Evolutionary conservation across 2,113 vertebrate species (phyloP), one percentile per base, ranked within the genome.

Genomic region (Hystrix brachyura): DNA sequence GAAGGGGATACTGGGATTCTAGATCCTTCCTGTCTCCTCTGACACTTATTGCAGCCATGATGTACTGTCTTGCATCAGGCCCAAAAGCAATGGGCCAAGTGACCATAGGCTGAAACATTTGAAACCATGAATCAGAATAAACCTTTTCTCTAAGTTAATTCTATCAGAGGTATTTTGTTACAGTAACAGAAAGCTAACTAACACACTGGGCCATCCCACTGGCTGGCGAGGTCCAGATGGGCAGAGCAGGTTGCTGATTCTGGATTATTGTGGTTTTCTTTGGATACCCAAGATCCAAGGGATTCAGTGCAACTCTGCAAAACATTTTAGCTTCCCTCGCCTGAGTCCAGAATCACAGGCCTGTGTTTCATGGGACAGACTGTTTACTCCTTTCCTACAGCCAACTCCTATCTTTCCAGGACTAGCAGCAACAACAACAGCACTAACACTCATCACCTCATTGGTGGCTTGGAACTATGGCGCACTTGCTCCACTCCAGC

Each of bases 361-460:
- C 23, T 29, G 13, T 55, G 69, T 71, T 55, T 82, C 67, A 43
- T 0, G 5, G 53, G 38, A 87, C 93, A 51, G 43, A 29, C 27
- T 46, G 74, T 17, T 34, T 69, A 57, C 3, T 85, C 59, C 89
- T 81, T 79, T 38, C 32, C 34, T 4, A 43, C 6, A 43, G 76
- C 32, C 71, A 78, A 14, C 10, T 34, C 72, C 62, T 43, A 8
- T 64, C 78, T 76, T 38, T 43, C 55, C 12, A 43, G 53, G 10
- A 65, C 34, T 2, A 90, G 53, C 81, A 64, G 23, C 38, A 34
- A 4, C 0, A 25, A 53, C 81, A 76, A 1, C 0, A 21, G 55
- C 83, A 65, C 0, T 6, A 1, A 29, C 17, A 9, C 25, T 21
- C 29, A 5, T 1, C 74, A 21, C 12, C 4, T 5, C 2, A 23